Base-by-base conservation (phyloP, 1,140 invertebrate species). In the Sycobia sp. region DNA sequence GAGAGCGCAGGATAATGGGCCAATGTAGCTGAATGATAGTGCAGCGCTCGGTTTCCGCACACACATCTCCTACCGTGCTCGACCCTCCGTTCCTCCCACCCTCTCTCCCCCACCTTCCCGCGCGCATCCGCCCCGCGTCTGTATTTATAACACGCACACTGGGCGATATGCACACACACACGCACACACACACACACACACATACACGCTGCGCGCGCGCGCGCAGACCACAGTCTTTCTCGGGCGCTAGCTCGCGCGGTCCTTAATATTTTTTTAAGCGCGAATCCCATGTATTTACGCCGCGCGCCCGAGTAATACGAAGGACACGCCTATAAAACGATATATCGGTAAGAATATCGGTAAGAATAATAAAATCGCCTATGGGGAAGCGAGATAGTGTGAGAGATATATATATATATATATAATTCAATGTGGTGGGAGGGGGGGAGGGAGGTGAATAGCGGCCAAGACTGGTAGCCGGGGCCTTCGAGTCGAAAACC, bases 391-490 rank as follows among this genome's bases (percentile, higher is more conserved):
- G n/a, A n/a, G n/a, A n/a, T n/a, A n/a, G n/a, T n/a, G n/a, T n/a
- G n/a, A n/a, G n/a, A n/a, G n/a, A n/a, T n/a, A n/a, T n/a, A n/a
- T n/a, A n/a, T n/a, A n/a, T n/a, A n/a, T n/a, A n/a, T n/a, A n/a
- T n/a, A n/a, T n/a, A n/a, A n/a, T n/a, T n/a, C n/a, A n/a, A n/a
- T n/a, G n/a, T n/a, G n/a, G n/a, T 34, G 16, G 25, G 43, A 25
- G 50, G 34, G 8, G 20, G 25, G 29, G 36, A 14, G 41, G 16
- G 39, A 13, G 14, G 11, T 13, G 11, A 18, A 9, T 0, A 27
- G 53, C 29, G 39, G 70, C 72, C 75, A 79, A 80, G 76, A 79
- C 78, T 75, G 73, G 78, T 80, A 80, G 78, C 76, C 65, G 65
- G 62, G 63, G n/a, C 69, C 69, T 49, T 65, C 59, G 73, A 68